phyloP scores from a whole-genome alignment of 2,797 vertebrate genomes.

The Cheirogaleus major region DNA sequence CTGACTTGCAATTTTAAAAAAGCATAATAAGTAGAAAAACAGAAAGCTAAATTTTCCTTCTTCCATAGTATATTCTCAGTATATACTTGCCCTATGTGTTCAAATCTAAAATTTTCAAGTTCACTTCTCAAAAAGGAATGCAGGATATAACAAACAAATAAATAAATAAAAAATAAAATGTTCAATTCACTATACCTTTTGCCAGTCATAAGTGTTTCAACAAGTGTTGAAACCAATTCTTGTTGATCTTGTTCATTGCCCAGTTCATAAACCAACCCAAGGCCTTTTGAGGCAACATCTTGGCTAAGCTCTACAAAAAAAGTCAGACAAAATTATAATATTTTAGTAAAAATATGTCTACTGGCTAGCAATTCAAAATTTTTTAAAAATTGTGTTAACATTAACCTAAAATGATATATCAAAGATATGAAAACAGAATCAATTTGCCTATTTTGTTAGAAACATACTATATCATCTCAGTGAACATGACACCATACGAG shows the following conservation, averaged over 20 bases:
- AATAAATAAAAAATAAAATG: not conserved
- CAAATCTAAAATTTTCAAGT: slow-evolving; percentile 9
- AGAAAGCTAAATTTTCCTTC: not conserved
- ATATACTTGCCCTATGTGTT: not conserved
- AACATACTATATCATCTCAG: not conserved
- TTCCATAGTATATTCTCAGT: not conserved
- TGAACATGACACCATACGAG: not conserved
- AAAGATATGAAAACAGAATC: slow-evolving; percentile 27
- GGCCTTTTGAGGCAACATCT: slow-evolving; percentile 98
- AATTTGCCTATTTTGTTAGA: slow-evolving; percentile 2
- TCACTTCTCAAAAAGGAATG: too few species aligned
- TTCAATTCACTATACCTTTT: slow-evolving; percentile 91
- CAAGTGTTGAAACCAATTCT: slow-evolving; percentile 95
- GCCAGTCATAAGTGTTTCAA: slow-evolving; percentile 99
- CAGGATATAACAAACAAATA: too few species aligned
- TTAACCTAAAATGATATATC: slow-evolving; percentile 36
- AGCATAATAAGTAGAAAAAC: not conserved
- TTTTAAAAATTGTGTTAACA: slow-evolving; percentile 7
- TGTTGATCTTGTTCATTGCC: slow-evolving; percentile 96
- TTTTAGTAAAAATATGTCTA: not conserved
- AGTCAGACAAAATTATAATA: slow-evolving; percentile 58
- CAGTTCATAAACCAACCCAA: slow-evolving; percentile 97
- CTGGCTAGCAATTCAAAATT: not conserved
- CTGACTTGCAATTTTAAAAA: not conserved
- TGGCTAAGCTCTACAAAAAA: slow-evolving; percentile 95